A percentile compares a stretch with the other conserved stretches of the same genome.
Evolutionary conservation across 1,140 invertebrate genomes (phyloP).

Genomic region (Tetramorium alpestre): DNA sequence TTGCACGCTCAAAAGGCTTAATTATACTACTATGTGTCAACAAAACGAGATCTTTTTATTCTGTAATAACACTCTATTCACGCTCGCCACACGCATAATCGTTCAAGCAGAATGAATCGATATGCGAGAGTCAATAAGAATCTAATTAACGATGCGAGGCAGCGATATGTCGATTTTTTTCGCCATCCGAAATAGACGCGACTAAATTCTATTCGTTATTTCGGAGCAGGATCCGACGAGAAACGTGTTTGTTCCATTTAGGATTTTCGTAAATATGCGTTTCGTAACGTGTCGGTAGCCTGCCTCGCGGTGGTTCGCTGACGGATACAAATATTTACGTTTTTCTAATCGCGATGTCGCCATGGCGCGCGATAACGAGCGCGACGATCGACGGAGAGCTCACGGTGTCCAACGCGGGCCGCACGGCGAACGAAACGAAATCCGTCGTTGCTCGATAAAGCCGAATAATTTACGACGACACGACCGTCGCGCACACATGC

Average conservation of each 20-base stretch:
- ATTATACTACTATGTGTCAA: neutral
- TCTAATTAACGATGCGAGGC: slow-evolving; percentile 30
- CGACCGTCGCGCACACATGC: neutral
- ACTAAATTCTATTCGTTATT: slow-evolving; percentile 36
- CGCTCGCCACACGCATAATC: neutral
- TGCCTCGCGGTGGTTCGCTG: no score
- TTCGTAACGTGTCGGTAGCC: slow-evolving; percentile 21
- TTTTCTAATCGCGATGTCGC: slow-evolving; percentile 40
- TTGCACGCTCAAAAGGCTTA: neutral
- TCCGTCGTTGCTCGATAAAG: slow-evolving; percentile 40
- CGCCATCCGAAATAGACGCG: neutral
- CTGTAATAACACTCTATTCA: slow-evolving; percentile 2
- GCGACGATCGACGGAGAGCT: neutral
- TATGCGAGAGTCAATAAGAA: slow-evolving; percentile 27
- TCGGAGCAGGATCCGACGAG: neutral
- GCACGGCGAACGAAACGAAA: slow-evolving; percentile 33
- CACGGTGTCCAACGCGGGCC: neutral
- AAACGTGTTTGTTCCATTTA: neutral
- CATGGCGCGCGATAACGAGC: slow-evolving; percentile 43
- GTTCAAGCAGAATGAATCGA: neutral
- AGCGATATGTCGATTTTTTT: neutral
- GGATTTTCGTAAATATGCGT: slow-evolving; percentile 34
- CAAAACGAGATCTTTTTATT: neutral
- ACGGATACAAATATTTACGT: slow-evolving; percentile 61
- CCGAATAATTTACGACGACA: slow-evolving; percentile 46